Conservation (phyloP, 2,888 invertebrate genomes). For the Philonicus albiceps region DNA sequence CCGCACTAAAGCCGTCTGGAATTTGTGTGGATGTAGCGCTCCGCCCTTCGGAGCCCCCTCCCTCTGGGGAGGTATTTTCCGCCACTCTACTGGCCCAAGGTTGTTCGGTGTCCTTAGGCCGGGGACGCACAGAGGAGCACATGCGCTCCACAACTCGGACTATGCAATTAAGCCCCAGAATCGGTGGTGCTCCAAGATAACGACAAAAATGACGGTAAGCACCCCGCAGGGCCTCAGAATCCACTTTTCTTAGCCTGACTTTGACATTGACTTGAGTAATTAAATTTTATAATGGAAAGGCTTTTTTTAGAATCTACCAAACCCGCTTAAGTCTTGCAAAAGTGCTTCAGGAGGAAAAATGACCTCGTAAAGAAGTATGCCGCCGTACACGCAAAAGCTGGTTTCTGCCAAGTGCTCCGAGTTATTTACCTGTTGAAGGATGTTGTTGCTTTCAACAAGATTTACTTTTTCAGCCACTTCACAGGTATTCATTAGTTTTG, state of each 20-base stretch:
- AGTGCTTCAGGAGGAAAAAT: not conserved
- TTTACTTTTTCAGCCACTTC: not conserved
- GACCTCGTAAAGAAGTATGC: not conserved
- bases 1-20: not conserved
- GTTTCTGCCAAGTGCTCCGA: not conserved
- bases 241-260: not conserved
- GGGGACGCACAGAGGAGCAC: not conserved
- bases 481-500: not conserved
- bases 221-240: not conserved
- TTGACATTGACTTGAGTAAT: conserved; percentile 5
- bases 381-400: not conserved
- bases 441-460: not conserved
- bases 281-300: not conserved
- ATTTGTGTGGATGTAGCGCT: not conserved
- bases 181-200: not conserved
- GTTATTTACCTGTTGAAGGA: not conserved
- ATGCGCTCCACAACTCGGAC: not conserved
- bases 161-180: not conserved
- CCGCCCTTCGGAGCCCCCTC: not conserved
- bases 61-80: not conserved
- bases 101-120: not conserved
- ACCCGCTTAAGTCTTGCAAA: not conserved
- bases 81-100: not conserved
- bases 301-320: not conserved
- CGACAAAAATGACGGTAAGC: not conserved